phyloP scores from a whole-genome alignment of 2,888 invertebrate species.

The Coelopa pilipes region DNA sequence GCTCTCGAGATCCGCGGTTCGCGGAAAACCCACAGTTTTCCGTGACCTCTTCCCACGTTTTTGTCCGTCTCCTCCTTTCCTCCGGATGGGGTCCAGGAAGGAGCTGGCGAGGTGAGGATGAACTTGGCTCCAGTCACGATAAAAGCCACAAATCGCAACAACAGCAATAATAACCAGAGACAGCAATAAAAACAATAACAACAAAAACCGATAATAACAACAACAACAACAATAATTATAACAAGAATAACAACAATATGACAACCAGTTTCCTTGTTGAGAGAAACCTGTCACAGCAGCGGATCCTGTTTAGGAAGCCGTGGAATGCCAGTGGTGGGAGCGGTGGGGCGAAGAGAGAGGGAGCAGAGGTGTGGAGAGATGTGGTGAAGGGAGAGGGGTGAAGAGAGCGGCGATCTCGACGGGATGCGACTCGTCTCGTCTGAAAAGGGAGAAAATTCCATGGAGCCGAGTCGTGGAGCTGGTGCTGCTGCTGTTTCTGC shows the following conservation, averaged over 20 bases:
- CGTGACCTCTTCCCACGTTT: conserved; percentile 17
- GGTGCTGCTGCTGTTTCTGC: too few species aligned
- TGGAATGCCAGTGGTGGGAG: too few species aligned
- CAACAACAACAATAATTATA: not conserved
- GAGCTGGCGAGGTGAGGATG: too few species aligned
- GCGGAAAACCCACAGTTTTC: conserved; percentile 4
- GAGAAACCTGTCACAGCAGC: conserved; percentile 25
- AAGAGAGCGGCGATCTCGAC: too few species aligned
- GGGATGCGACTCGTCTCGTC: not conserved
- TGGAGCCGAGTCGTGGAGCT: not conserved
- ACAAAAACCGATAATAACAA: not conserved
- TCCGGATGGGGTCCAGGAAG: not conserved
- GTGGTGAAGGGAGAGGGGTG: too few species aligned
- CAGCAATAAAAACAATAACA: not conserved
- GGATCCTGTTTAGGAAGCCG: conserved; percentile 32
- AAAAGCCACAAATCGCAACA: too few species aligned
- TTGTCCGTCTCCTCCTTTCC: not conserved
- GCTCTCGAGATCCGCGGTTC: not conserved
- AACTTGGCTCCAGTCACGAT: too few species aligned
- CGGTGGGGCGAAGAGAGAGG: too few species aligned
- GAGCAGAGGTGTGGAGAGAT: too few species aligned
- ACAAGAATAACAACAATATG: conserved; percentile 9
- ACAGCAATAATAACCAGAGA: too few species aligned
- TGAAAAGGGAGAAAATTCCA: conserved; percentile 17
- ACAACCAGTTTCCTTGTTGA: conserved; percentile 25